phyloP scores from a whole-genome alignment of 2,113 vertebrate genomes.

The Mesoclemmys tuberculata region DNA sequence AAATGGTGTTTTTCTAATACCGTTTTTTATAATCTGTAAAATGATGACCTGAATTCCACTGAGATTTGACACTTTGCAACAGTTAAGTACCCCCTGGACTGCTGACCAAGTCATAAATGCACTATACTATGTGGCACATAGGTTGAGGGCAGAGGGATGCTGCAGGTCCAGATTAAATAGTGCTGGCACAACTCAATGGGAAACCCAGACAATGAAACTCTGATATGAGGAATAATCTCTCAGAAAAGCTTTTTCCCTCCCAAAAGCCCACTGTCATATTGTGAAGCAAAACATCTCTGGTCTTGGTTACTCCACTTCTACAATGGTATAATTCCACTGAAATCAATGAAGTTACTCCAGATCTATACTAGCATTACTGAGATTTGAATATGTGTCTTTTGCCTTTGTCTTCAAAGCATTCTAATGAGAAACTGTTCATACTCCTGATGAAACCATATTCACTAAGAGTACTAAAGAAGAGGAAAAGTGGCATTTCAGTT shows the following conservation, averaged over 20 bases:
- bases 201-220: neutral
- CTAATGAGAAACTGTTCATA: neutral
- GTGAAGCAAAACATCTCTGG: neutral
- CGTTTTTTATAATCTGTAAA: neutral
- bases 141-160: neutral
- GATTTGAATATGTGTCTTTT: neutral
- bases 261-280: neutral
- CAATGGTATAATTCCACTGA: neutral
- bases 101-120: neutral
- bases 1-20: neutral
- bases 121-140: rapidly evolving
- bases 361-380: neutral
- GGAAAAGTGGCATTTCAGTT: neutral
- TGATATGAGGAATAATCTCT: neutral
- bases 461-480: neutral
- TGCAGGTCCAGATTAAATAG: neutral
- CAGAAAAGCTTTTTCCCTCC: neutral
- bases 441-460: neutral
- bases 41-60: neutral
- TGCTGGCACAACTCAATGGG: neutral
- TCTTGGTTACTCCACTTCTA: neutral
- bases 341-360: neutral
- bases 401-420: neutral
- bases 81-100: neutral
- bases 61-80: neutral